Conservation (phyloP, 2,113 vertebrate genomes). For the Orycteropus afer region DNA sequence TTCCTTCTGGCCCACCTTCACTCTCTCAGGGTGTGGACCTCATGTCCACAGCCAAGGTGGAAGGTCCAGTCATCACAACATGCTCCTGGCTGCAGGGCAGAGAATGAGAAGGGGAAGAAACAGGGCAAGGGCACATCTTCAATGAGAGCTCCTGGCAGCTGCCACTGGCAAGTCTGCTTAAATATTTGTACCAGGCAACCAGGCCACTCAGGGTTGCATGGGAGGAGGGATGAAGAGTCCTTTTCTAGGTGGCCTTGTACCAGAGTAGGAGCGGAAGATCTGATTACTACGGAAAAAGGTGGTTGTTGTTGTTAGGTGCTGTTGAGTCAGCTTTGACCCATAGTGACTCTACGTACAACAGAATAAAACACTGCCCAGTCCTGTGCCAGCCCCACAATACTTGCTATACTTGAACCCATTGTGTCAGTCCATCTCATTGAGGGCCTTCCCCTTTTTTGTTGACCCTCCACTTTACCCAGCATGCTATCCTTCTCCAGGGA, state of each 20-base stretch:
- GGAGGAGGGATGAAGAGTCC: too few relatives aligned
- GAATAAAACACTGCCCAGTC: too few relatives aligned
- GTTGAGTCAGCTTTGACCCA: too few relatives aligned
- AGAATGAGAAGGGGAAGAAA: background rate
- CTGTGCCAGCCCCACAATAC: too few relatives aligned
- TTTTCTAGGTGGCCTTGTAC: background rate
- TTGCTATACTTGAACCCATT: too few relatives aligned
- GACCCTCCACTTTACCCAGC: too few relatives aligned
- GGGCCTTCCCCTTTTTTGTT: too few relatives aligned
- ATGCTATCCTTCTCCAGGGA: too few relatives aligned
- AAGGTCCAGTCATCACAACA: too few relatives aligned
- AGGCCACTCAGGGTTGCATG: background rate
- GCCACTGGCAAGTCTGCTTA: background rate
- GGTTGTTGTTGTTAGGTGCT: too few relatives aligned
- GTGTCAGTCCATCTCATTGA: too few relatives aligned
- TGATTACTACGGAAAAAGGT: background rate
- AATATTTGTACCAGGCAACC: background rate
- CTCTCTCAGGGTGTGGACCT: background rate
- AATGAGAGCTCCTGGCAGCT: background rate
- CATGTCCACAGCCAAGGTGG: fast-evolving
- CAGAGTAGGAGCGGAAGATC: background rate
- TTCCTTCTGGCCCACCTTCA: background rate
- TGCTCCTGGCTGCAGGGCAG: background rate
- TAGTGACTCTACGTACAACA: too few relatives aligned
- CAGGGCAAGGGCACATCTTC: background rate